phyloP scores from a whole-genome alignment of 2,888 invertebrate genomes.

The Napeogenes sylphis region DNA sequence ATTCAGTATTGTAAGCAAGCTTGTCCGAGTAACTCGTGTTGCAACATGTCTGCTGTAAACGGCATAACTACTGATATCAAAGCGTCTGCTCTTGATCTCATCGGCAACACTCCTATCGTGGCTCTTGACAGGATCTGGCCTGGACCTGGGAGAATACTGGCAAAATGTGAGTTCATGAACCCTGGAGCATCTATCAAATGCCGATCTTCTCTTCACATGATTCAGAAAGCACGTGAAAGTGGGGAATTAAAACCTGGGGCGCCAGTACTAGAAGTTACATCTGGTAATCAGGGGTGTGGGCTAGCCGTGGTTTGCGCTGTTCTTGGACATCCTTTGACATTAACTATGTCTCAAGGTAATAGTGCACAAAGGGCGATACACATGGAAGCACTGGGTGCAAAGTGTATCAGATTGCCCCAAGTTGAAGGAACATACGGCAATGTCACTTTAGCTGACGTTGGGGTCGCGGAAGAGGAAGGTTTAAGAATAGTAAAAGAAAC shows the following conservation, averaged over 20 bases:
- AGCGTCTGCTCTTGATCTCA: conserved; percentile 64
- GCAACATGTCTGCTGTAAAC: too few species aligned
- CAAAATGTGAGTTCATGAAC: conserved; percentile 73
- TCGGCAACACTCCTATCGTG: conserved; percentile 68
- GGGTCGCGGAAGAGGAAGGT: conserved; percentile 58
- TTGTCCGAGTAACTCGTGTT: too few species aligned
- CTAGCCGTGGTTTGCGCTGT: conserved; percentile 70
- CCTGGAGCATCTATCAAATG: conserved; percentile 70
- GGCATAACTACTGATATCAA: conserved; percentile 49
- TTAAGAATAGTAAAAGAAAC: conserved; percentile 51
- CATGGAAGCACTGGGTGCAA: conserved; percentile 70
- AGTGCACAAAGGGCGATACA: conserved; percentile 66
- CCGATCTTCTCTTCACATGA: conserved; percentile 65
- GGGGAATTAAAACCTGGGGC: conserved; percentile 57
- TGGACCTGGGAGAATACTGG: conserved; percentile 65
- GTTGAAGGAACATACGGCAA: conserved; percentile 68
- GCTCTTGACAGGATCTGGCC: conserved; percentile 63
- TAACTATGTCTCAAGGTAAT: conserved; percentile 69
- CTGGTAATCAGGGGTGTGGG: conserved; percentile 70
- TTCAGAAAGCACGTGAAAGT: conserved; percentile 48
- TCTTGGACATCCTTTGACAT: conserved; percentile 60
- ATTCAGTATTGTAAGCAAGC: too few species aligned
- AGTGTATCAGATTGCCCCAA: conserved; percentile 63
- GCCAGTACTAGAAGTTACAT: conserved; percentile 64
- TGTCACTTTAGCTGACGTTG: conserved; percentile 62